phyloP scores from a whole-genome alignment of 2,888 invertebrate genomes.

The Apamea epomidion region DNA sequence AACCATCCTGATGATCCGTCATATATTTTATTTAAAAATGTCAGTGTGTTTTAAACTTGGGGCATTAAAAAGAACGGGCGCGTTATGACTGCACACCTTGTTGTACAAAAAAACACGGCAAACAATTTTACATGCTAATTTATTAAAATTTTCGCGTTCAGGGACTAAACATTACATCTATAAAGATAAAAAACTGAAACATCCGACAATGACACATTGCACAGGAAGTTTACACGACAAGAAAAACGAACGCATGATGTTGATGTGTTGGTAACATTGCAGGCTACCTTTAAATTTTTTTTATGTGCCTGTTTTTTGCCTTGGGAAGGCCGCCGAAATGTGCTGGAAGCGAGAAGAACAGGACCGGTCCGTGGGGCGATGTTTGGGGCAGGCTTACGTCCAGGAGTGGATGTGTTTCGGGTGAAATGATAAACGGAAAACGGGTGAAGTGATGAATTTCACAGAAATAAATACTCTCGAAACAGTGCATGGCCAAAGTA shows the following conservation, averaged over 20 bases:
- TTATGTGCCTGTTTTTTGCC: neutral
- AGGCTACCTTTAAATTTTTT: neutral
- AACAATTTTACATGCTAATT: neutral
- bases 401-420: neutral
- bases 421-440: too few species aligned
- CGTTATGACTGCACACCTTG: too few species aligned
- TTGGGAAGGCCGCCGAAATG: neutral
- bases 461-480: neutral
- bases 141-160: neutral
- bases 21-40: too few species aligned
- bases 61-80: neutral
- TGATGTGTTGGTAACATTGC: neutral
- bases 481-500: neutral
- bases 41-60: neutral
- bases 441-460: neutral
- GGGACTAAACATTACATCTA: neutral
- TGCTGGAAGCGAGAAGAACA: neutral
- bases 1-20: too few species aligned
- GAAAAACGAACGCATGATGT: neutral
- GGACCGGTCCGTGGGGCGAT: neutral
- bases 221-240: neutral
- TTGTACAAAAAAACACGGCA: neutral
- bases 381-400: neutral
- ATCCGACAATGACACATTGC: neutral
- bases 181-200: neutral